Conservation (phyloP, 2,888 invertebrate genomes). For the Erynnis tages region DNA sequence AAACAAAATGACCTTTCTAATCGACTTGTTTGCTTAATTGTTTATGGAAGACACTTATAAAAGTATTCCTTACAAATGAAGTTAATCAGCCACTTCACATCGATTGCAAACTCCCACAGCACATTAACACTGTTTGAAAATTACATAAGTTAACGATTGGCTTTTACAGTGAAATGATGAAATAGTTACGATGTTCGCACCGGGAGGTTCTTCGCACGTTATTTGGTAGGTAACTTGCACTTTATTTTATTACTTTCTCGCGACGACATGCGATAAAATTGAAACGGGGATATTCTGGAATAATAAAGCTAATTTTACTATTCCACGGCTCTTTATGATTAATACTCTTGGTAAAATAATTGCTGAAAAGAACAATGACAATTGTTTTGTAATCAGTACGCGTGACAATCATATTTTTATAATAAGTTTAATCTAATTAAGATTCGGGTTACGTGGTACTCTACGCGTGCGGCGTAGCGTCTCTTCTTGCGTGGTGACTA, state of each 20-base stretch:
- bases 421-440: too few species aligned
- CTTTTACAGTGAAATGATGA: conserved; percentile 4
- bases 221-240: conserved; percentile 11
- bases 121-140: not conserved
- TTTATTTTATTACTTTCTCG: conserved; percentile 19
- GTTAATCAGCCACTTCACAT: not conserved
- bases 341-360: too few species aligned
- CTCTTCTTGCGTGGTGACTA: too few species aligned
- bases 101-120: not conserved
- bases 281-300: not conserved
- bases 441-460: too few species aligned
- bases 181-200: conserved; percentile 9
- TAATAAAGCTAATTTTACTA: not conserved
- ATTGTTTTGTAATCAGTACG: too few species aligned
- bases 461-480: too few species aligned
- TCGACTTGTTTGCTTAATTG: too few species aligned
- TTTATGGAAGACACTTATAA: too few species aligned
- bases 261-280: not conserved
- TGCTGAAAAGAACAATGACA: too few species aligned
- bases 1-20: too few species aligned
- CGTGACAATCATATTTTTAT: too few species aligned
- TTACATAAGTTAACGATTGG: conserved; percentile 6
- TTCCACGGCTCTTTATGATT: not conserved
- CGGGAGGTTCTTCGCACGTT: conserved; percentile 3
- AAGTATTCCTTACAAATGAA: too few species aligned